Base-by-base conservation (phyloP, 2,888 invertebrate species). In the Tiphia femorata region DNA sequence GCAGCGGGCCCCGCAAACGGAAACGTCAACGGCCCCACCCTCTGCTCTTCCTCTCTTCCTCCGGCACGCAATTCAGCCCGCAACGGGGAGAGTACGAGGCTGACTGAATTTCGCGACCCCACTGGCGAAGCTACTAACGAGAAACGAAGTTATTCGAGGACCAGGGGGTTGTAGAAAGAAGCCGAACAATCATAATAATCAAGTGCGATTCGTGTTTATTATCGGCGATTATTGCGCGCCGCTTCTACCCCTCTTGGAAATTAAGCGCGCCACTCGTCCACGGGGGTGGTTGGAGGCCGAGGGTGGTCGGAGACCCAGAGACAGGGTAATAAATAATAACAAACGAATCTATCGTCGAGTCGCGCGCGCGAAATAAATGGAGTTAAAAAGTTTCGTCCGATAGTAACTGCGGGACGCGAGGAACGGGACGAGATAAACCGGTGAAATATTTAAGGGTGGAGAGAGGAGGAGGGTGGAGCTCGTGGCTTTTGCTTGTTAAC, bases 121-220 rank as follows among this genome's bases (percentile, higher is more conserved):
- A 21, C 56, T 16, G 57, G 57, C 59, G 49, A 49, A 49, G 67
- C 70, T 71, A 70, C 77, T 76, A 80, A 77, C 75, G 76, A 79
- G 79, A 78, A 76, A 77, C 63, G 67, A 76, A 77, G 76, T 78
- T 79, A 77, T 75, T 76, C 70, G 72, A 73, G 77, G 77, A 78
- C 75, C n/a, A n/a, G n/a, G n/a, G n/a, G n/a, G 65, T 70, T 55
- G 64, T 62, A 70, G 70, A 78, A 75, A 78, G 76, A 69, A 77
- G 75, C 70, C 72, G 73, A 61, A 73, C 76, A 79, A 80, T 80
- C 74, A 80, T 75, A 79, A 79, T 81, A 80, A 81, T 81, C 80
- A 79, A 80, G 77, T 77, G 69, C 78, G 73, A 76, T 76, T 79
- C 73, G 74, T 73, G 72, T 78, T 79, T 76, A 78, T 78, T 76